Percentiles rank a stretch among this genome's conserved stretches.
Evolutionary conservation across 2,888 invertebrate species (phyloP).

Genomic region (Schrankia costaestrigalis): DNA sequence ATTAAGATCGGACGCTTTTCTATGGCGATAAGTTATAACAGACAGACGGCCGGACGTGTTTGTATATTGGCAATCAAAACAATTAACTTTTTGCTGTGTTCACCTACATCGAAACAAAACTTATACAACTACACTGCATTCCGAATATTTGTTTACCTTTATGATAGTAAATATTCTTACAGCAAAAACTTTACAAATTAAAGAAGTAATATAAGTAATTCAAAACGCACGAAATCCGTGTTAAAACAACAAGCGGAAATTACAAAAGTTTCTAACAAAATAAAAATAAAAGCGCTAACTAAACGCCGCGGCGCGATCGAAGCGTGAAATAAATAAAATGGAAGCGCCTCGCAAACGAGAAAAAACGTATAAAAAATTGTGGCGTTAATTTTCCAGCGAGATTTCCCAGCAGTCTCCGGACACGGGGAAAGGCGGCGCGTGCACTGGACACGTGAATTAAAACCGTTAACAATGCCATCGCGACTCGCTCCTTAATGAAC

Average conservation of each 20-base stretch:
- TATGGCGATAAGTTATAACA: slow-evolving; percentile 72
- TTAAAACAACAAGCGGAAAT: slow-evolving; percentile 37
- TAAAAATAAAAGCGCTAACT: slow-evolving; percentile 56
- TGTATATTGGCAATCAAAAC: slow-evolving; percentile 78
- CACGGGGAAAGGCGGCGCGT: slow-evolving; percentile 61
- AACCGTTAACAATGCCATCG: slow-evolving; percentile 74
- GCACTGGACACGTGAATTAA: slow-evolving; percentile 79
- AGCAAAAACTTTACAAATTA: background rate
- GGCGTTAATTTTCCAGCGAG: slow-evolving; percentile 78
- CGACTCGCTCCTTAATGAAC: slow-evolving; percentile 73
- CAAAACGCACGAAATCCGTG: slow-evolving; percentile 18
- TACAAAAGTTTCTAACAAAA: slow-evolving; percentile 55
- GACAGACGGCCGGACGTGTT: slow-evolving; percentile 68
- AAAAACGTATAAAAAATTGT: slow-evolving; percentile 66
- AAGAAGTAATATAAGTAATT: slow-evolving; percentile 10
- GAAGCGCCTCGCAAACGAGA: slow-evolving; percentile 64
- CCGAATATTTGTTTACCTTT: background rate
- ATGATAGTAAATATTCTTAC: background rate
- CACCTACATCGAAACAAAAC: slow-evolving; percentile 61
- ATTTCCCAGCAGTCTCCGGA: slow-evolving; percentile 72
- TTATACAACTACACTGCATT: slow-evolving; percentile 16
- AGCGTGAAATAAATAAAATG: slow-evolving; percentile 76
- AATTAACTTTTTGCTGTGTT: slow-evolving; percentile 75
- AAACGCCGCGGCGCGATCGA: slow-evolving; percentile 67
- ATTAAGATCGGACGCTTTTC: slow-evolving; percentile 79